A percentile compares a stretch with the other conserved stretches of the same genome.
These are phyloP conservation scores for Macaria liturata DNA, from an alignment of 2,888 invertebrate species.

Conservation along the genomic window DNA sequence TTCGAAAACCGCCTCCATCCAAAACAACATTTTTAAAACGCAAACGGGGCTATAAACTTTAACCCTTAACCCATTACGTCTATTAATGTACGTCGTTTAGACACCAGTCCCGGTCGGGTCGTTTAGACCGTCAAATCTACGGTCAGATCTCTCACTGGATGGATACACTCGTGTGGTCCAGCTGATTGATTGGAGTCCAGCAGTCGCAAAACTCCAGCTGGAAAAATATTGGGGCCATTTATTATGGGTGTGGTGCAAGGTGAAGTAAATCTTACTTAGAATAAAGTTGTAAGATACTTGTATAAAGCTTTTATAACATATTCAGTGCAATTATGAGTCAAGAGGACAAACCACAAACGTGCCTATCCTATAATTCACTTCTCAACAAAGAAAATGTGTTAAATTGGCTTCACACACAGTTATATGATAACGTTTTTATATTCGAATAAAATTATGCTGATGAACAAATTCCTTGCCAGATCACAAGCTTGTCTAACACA, in stretches of 20 bases:
- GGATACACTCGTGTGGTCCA: slow-evolving; percentile 38
- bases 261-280: too few species aligned
- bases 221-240: slow-evolving; percentile 65
- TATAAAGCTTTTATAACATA: too few species aligned
- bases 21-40: slow-evolving; percentile 24
- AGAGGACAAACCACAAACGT: too few species aligned
- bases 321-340: too few species aligned
- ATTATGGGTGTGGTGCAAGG: slow-evolving; percentile 43
- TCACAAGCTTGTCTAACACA: too few species aligned
- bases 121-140: slow-evolving; percentile 29
- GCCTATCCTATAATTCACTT: too few species aligned
- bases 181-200: slow-evolving; percentile 52
- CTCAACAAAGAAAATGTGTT: too few species aligned
- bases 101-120: slow-evolving; percentile 25
- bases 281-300: too few species aligned
- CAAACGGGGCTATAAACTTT: slow-evolving; percentile 22
- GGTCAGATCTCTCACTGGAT: slow-evolving; percentile 31
- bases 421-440: too few species aligned
- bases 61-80: slow-evolving; percentile 22
- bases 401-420: too few species aligned
- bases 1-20: neutral
- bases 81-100: slow-evolving; percentile 33
- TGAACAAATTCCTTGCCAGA: too few species aligned
- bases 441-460: too few species aligned
- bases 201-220: slow-evolving; percentile 52